Conservation (phyloP, 2,797 vertebrate genomes). For the Acipenser oxyrinchus region DNA sequence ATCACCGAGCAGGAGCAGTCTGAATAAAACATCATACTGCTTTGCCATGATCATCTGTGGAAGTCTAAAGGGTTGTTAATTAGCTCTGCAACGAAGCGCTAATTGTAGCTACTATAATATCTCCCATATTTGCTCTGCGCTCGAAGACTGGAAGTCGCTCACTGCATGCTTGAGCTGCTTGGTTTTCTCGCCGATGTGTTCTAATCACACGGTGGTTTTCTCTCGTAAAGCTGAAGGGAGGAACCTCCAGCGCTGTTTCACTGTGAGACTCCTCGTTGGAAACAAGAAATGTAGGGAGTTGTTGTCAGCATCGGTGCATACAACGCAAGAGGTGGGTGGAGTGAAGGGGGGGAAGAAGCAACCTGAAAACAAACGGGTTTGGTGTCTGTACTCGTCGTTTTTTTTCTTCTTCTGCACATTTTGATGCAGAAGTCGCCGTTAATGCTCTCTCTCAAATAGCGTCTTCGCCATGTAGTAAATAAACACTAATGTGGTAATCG, state of each 20-base stretch:
- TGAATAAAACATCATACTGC: constrained; percentile 86
- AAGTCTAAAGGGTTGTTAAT: background rate
- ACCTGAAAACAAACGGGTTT: background rate
- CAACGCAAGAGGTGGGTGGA: constrained; percentile 1
- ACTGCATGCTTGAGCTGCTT: constrained; percentile 22
- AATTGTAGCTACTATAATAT: background rate
- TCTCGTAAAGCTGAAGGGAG: constrained; percentile 8
- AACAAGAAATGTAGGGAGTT: constrained; percentile 1
- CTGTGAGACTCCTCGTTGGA: background rate
- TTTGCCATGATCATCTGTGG: constrained; percentile 71
- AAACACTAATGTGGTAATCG: too few species aligned
- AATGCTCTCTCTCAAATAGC: too few species aligned
- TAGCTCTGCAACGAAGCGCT: constrained; percentile 6
- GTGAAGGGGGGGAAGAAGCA: background rate
- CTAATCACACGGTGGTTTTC: background rate
- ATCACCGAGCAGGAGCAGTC: constrained; percentile 81
- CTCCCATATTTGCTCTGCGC: constrained; percentile 18
- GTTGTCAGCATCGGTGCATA: background rate
- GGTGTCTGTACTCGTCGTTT: too few species aligned
- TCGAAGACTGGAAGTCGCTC: constrained; percentile 16
- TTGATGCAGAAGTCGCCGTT: too few species aligned
- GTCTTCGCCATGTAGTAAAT: too few species aligned
- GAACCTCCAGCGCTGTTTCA: constrained; percentile 2
- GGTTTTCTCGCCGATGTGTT: constrained; percentile 3
- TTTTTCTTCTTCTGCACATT: too few species aligned